phyloP scores from a whole-genome alignment of 2,113 vertebrate species.

The Microcebus jonahi region DNA sequence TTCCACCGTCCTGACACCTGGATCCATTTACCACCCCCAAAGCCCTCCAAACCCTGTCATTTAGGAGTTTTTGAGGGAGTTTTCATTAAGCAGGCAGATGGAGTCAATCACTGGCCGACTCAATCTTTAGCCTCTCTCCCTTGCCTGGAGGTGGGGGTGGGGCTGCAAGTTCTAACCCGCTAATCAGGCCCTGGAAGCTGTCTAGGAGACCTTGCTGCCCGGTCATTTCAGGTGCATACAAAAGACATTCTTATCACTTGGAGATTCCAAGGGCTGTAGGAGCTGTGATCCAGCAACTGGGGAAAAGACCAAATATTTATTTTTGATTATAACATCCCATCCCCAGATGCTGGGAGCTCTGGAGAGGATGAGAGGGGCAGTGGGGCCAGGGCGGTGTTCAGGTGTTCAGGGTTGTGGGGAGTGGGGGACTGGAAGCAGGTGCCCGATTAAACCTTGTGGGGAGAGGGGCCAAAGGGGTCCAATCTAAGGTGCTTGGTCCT shows the following conservation, averaged over 20 bases:
- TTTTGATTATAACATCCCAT: neutral
- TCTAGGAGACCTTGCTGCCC: too few relatives aligned
- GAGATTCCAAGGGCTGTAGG: neutral
- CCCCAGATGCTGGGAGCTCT: too few relatives aligned
- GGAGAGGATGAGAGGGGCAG: rapidly evolving
- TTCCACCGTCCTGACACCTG: rapidly evolving
- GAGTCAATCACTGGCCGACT: neutral
- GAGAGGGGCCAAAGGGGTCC: rapidly evolving
- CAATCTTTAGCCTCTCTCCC: neutral
- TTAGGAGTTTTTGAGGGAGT: neutral
- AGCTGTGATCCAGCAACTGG: too few relatives aligned
- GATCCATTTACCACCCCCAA: too few relatives aligned
- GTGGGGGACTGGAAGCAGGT: too few relatives aligned
- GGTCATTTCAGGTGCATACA: neutral
- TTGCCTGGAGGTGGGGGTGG: neutral
- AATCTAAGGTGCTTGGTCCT: rapidly evolving
- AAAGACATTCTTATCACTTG: neutral
- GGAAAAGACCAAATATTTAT: neutral
- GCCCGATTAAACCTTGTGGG: rapidly evolving
- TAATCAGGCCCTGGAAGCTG: too few relatives aligned
- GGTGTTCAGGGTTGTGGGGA: neutral
- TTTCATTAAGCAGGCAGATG: neutral
- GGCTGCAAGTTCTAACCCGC: too few relatives aligned
- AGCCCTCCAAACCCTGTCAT: neutral
- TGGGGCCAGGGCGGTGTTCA: neutral